These are phyloP conservation scores for Ameiurus melas DNA, from an alignment of 2,113 vertebrate species.

Conservation along the genomic window DNA sequence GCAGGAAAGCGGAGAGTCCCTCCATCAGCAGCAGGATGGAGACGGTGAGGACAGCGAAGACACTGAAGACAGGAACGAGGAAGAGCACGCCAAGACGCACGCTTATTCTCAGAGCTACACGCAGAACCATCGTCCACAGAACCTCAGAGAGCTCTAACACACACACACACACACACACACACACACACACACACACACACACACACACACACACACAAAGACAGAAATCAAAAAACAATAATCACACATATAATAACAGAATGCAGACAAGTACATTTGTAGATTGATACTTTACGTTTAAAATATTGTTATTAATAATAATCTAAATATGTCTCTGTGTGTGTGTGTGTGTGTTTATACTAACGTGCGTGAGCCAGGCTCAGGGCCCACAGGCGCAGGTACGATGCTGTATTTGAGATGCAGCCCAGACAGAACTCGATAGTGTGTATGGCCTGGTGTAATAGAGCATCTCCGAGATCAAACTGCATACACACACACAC, in stretches of 20 bases:
- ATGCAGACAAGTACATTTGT: neutral
- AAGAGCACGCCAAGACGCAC: conserved; percentile 73
- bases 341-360: conserved; percentile 56
- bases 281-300: neutral
- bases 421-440: conserved; percentile 97
- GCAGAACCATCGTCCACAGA: conserved; percentile 94
- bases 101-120: conserved; percentile 81
- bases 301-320: neutral
- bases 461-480: conserved; percentile 84
- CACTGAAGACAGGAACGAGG: conserved; percentile 78
- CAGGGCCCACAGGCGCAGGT: conserved; percentile 95
- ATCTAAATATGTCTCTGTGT: neutral
- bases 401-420: conserved; percentile 95
- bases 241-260: neutral
- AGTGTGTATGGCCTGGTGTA: conserved; percentile 91
- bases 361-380: conserved; percentile 96
- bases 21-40: conserved; percentile 96
- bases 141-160: conserved; percentile 90
- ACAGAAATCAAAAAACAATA: neutral
- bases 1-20: conserved; percentile 96
- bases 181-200: conserved; percentile 13
- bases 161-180: conserved; percentile 10
- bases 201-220: too few relatives aligned
- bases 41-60: conserved; percentile 85
- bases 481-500: conserved; percentile 73